Base-by-base conservation (phyloP, 2,888 invertebrate genomes). In the Rugalucina vietnamica region DNA sequence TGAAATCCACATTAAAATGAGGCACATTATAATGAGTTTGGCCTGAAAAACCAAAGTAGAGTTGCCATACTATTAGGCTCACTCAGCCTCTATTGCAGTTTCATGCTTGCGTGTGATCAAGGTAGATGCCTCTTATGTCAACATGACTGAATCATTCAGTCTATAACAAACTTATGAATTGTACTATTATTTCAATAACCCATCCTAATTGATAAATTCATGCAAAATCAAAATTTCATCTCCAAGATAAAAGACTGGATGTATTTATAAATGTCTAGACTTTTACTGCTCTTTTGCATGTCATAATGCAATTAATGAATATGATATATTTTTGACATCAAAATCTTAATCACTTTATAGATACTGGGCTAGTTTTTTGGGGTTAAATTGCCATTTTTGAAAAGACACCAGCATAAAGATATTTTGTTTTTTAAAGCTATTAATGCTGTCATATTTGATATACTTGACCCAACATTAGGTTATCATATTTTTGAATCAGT, bases 161-260 rank as follows among this genome's bases (percentile, higher is more conserved):
- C n/a, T n/a, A n/a, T n/a, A n/a, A n/a, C n/a, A n/a, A n/a, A n/a
- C n/a, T n/a, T n/a, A n/a, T n/a, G n/a, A n/a, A n/a, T n/a, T n/a
- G n/a, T n/a, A n/a, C n/a, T n/a, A n/a, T n/a, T n/a, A n/a, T n/a
- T n/a, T n/a, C n/a, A n/a, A n/a, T n/a, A n/a, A 27, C 10, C 34
- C 34, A 65, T 65, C 65, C 18, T 65, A 65, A 65, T 65, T 65
- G 65, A 65, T 65, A 65, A 34, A 65, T 65, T 65, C 65, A 65
- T 65, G 65, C 65, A 65, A 65, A 10, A 65, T 34, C 65, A 34
- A 34, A 65, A 34, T 34, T 65, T 32, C 5, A 34, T 5, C 5
- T 10, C 34, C 14, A 65, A 65, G 29, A 65, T 27, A 65, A 29
- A 65, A 65, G 29, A 21, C 24, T 65, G 29, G 8, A 34, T 65